Evolutionary conservation across 2,888 invertebrate species (phyloP).

Genomic region (Bruchidius siliquastri): DNA sequence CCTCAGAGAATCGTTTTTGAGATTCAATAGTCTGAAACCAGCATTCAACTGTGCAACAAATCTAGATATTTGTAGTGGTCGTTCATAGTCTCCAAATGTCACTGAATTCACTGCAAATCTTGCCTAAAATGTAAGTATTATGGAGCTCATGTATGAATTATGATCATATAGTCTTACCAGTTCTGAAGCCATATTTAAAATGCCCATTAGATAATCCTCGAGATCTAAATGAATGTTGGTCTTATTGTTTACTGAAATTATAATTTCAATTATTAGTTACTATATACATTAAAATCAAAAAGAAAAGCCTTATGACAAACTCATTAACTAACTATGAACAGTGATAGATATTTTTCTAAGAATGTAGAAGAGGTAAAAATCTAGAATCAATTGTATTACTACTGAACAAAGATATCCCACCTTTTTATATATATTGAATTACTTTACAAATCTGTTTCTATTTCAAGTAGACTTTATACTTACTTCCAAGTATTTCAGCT

Average conservation of each 20-base stretch:
- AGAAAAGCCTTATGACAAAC: no score
- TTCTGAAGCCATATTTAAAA: constrained; percentile 78
- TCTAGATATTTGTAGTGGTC: constrained; percentile 75
- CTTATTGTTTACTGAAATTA: constrained; percentile 61
- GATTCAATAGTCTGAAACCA: constrained; percentile 82
- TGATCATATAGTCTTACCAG: constrained; percentile 54
- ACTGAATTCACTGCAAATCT: constrained; percentile 81
- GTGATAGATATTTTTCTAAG: no score
- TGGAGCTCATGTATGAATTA: constrained; percentile 8
- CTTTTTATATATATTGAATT: no score
- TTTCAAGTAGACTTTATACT: background rate
- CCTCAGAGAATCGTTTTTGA: constrained; percentile 84
- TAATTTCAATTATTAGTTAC: background rate
- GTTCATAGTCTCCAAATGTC: constrained; percentile 75
- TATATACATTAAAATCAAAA: no score
- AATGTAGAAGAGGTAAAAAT: no score
- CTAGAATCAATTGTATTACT: no score
- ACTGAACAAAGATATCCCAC: no score
- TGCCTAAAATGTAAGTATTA: constrained; percentile 50
- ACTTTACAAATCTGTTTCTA: no score
- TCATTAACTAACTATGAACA: no score
- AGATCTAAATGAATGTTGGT: constrained; percentile 86
- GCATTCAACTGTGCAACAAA: constrained; percentile 85
- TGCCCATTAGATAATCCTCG: constrained; percentile 84
- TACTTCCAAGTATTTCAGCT: constrained; percentile 74